Evolutionary conservation across 2,797 vertebrate species (phyloP).

Genomic region (Tokudaia tokunoshimensis): DNA sequence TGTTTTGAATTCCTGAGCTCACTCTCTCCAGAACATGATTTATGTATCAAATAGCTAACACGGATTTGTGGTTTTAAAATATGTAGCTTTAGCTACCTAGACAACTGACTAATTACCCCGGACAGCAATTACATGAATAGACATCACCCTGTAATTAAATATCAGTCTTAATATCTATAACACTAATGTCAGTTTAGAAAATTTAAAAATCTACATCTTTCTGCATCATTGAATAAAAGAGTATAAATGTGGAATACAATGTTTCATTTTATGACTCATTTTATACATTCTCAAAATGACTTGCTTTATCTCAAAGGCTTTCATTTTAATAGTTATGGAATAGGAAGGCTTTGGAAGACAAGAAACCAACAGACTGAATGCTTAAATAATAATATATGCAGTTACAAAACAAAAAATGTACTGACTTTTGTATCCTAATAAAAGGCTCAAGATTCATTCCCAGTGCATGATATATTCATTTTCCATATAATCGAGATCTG

Average conservation of each 20-base stretch:
- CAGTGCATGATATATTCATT: constrained; percentile 27
- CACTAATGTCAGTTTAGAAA: constrained; percentile 55
- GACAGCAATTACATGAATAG: constrained; percentile 64
- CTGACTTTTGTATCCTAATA: constrained; percentile 41
- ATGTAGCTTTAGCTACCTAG: constrained; percentile 56
- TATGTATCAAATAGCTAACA: constrained; percentile 56
- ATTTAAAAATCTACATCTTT: constrained; percentile 59
- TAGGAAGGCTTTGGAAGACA: constrained; percentile 58
- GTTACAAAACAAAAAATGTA: constrained; percentile 46
- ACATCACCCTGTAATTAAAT: constrained; percentile 61
- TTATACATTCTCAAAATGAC: constrained; percentile 60
- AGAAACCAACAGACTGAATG: constrained; percentile 45
- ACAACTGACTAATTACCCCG: constrained; percentile 64
- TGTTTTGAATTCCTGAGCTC: constrained; percentile 43
- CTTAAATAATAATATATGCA: constrained; percentile 62
- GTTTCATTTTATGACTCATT: constrained; percentile 67
- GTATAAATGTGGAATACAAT: constrained; percentile 61
- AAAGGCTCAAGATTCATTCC: constrained; percentile 50
- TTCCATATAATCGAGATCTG: constrained; percentile 51
- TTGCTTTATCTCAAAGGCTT: constrained; percentile 67
- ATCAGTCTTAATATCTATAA: constrained; percentile 59
- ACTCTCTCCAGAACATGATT: constrained; percentile 48
- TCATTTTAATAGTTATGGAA: constrained; percentile 69
- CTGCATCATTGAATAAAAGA: constrained; percentile 53
- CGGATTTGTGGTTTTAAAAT: constrained; percentile 35